A percentile compares a stretch with the other conserved stretches of the same genome.
Conservation (phyloP, 2,797 vertebrate species). For the Muscicapa striata region DNA sequence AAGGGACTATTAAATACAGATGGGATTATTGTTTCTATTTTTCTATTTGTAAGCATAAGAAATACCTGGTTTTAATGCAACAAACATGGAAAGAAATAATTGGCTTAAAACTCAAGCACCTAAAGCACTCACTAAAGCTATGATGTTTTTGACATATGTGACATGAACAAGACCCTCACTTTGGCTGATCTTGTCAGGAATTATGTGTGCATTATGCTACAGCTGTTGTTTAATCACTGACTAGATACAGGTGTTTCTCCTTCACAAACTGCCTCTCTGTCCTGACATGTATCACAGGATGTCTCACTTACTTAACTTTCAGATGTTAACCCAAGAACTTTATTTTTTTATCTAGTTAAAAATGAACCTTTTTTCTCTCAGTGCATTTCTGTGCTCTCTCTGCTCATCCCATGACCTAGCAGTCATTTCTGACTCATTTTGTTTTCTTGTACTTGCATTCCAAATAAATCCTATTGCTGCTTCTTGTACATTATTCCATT, state of each 20-base stretch:
- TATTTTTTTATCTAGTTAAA: not conserved
- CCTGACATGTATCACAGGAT: not conserved
- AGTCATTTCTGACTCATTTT: slow-evolving; percentile 14
- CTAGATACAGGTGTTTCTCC: not conserved
- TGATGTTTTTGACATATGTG: not conserved
- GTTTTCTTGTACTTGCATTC: slow-evolving; percentile 36
- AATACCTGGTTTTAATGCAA: not conserved
- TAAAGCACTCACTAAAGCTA: not conserved
- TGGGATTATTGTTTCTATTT: not conserved
- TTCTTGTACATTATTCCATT: not conserved
- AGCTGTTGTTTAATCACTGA: not conserved
- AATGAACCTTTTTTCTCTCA: not conserved
- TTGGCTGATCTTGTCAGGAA: not conserved
- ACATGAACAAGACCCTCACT: not conserved
- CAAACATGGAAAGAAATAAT: not conserved
- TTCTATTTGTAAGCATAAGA: not conserved
- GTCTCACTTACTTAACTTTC: not conserved
- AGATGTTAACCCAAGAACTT: not conserved
- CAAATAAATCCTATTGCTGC: not conserved
- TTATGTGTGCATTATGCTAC: not conserved
- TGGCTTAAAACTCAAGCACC: not conserved
- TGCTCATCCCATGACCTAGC: not conserved
- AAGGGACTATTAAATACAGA: not conserved
- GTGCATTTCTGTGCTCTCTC: not conserved
- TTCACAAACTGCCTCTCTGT: not conserved